Evolutionary conservation across 2,888 invertebrate genomes (phyloP).

Genomic region (Drosophila paracracens): DNA sequence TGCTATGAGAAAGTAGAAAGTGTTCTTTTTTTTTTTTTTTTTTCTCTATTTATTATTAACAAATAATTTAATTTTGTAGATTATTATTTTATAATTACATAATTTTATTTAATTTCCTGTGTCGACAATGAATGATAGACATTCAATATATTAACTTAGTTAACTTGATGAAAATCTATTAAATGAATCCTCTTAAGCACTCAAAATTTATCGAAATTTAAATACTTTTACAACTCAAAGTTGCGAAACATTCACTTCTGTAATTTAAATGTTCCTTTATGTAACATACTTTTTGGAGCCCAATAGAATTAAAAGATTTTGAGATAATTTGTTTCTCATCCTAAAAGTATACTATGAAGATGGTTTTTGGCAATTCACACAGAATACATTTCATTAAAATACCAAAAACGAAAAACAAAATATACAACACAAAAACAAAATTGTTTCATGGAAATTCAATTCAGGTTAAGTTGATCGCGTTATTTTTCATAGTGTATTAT

Average conservation of each 20-base stretch:
- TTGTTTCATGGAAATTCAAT: too few species aligned
- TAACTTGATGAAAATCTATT: not conserved
- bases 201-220: not conserved
- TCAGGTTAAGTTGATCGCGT: too few species aligned
- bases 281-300: not conserved
- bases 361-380: not conserved
- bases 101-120: not conserved
- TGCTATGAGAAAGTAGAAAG: conserved; percentile 36
- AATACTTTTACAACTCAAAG: not conserved
- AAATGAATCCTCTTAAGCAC: not conserved
- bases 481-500: too few species aligned
- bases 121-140: not conserved
- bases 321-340: accelerated
- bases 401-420: not conserved
- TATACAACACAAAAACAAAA: too few species aligned
- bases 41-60: not conserved
- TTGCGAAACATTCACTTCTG: not conserved
- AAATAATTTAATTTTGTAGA: not conserved
- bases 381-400: not conserved
- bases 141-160: not conserved
- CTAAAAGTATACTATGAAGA: not conserved
- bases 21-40: not conserved
- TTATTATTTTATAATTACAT: not conserved
- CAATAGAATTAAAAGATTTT: not conserved
- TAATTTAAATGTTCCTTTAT: not conserved